A percentile compares a stretch with the other conserved stretches of the same genome.
Conservation (phyloP, 2,113 vertebrate species). For the Sprattus sprattus region DNA sequence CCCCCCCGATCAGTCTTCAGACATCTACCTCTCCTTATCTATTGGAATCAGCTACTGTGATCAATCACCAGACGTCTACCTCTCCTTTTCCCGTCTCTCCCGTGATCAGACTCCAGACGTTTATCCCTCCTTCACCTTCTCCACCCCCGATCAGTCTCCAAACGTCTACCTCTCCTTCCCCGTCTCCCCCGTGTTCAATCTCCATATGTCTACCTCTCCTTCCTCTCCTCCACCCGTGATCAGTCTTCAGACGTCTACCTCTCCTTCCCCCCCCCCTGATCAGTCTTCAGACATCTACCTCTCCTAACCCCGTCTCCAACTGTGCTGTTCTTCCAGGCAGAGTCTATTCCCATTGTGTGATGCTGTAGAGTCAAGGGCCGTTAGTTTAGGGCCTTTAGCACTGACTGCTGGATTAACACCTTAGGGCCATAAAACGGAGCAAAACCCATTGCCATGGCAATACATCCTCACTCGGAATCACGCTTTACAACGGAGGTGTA, state of each 20-base stretch:
- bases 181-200: no score
- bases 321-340: neutral
- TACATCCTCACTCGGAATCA: neutral
- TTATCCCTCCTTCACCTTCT: no score
- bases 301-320: neutral
- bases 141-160: no score
- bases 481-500: neutral
- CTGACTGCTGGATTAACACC: neutral
- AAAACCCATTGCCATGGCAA: neutral
- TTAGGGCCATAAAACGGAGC: neutral
- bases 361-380: neutral
- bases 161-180: no score
- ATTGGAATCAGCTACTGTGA: neutral
- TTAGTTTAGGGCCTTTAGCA: constrained; percentile 3
- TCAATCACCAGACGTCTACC: neutral
- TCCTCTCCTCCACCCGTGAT: neutral
- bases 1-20: no score
- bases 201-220: no score
- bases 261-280: no score
- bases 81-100: no score
- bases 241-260: neutral
- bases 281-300: no score
- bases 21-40: no score
- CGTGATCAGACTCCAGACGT: no score
- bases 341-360: neutral